These are phyloP conservation scores for Drosophila cyrtoloma DNA, from an alignment of 2,888 invertebrate species.

Conservation along the genomic window DNA sequence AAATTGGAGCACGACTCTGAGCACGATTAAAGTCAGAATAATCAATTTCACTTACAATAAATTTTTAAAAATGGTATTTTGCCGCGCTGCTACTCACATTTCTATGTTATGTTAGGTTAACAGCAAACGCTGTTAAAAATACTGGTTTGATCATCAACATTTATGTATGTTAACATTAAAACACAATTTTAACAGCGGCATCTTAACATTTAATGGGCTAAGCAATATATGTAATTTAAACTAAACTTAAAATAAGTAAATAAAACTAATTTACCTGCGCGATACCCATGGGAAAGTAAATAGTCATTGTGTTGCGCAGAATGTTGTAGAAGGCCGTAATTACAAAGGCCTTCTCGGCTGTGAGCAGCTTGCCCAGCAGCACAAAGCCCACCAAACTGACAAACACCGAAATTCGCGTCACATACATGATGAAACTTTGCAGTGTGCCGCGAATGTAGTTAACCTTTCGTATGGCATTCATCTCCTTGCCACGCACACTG, in stretches of 20 bases:
- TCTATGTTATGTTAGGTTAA: not conserved
- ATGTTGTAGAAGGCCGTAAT: slow-evolving; percentile 96
- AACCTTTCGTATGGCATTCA: slow-evolving; percentile 89
- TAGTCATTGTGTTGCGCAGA: slow-evolving; percentile 93
- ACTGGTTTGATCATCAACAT: not conserved
- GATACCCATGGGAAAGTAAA: slow-evolving; percentile 93
- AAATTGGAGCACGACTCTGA: not conserved
- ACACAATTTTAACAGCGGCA: not conserved
- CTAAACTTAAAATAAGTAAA: not conserved
- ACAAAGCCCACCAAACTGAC: slow-evolving; percentile 92
- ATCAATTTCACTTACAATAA: accelerated
- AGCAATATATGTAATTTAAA: not conserved
- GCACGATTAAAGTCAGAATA: no score
- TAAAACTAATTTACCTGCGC: slow-evolving; percentile 83
- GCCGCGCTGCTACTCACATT: not conserved
- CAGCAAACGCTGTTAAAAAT: not conserved
- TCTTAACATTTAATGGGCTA: not conserved
- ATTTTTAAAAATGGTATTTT: not conserved
- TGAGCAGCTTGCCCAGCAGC: slow-evolving; percentile 89
- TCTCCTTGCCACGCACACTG: slow-evolving; percentile 87
- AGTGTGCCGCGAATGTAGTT: slow-evolving; percentile 92
- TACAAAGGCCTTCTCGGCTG: slow-evolving; percentile 94
- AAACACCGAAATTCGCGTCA: slow-evolving; percentile 94
- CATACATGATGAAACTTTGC: slow-evolving; percentile 94
- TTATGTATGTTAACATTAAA: not conserved